Conservation (phyloP, 1,140 invertebrate species). For the Limonius californicus region DNA sequence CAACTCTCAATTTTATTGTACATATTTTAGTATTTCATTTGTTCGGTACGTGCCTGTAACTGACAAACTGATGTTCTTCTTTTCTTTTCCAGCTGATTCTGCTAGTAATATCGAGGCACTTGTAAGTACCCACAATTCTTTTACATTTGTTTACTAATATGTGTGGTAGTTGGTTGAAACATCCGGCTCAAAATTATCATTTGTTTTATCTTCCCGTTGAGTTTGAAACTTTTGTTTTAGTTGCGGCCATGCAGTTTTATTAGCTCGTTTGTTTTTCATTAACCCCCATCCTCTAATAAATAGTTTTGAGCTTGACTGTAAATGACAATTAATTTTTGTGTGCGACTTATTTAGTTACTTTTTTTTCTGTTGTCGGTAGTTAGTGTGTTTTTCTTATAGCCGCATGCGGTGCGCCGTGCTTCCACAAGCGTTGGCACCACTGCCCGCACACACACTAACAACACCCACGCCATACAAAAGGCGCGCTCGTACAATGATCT, state of each 20-base stretch:
- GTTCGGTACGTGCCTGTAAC: too few relatives aligned
- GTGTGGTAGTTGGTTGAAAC: background rate
- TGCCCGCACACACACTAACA: slow-evolving; percentile 20
- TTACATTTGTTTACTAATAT: background rate
- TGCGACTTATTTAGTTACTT: slow-evolving; percentile 23
- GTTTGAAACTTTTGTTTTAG: background rate
- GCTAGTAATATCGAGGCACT: background rate
- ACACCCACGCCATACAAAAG: background rate
- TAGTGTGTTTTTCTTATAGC: slow-evolving; percentile 39
- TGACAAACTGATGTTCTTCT: background rate
- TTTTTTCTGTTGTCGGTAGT: slow-evolving; percentile 23
- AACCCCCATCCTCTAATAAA: background rate
- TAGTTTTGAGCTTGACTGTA: background rate
- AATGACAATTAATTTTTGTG: background rate
- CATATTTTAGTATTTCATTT: too few relatives aligned
- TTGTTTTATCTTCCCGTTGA: too few relatives aligned
- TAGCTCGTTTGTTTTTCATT: background rate
- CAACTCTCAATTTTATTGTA: too few relatives aligned
- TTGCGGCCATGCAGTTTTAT: background rate
- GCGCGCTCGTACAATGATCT: slow-evolving; percentile 42
- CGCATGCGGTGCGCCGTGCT: slow-evolving; percentile 34
- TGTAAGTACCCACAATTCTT: background rate
- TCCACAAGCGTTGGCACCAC: slow-evolving; percentile 34
- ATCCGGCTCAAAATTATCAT: background rate
- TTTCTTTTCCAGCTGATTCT: background rate